Evolutionary conservation across 2,113 vertebrate genomes (phyloP).

Genomic region (Ahaetulla prasina): DNA sequence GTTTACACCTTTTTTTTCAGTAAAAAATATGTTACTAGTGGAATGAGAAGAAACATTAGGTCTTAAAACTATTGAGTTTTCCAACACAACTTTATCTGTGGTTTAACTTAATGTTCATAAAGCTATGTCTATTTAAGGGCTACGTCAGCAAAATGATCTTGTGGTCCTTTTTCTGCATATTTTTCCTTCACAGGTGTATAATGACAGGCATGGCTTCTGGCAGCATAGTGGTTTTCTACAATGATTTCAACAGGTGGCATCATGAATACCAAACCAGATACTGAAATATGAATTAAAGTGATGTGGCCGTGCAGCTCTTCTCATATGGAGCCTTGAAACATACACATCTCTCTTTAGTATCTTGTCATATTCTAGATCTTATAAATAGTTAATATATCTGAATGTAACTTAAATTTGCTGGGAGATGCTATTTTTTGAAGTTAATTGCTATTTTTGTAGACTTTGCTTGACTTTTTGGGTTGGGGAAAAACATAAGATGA

Average conservation of each 20-base stretch:
- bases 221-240: slow-evolving; percentile 98
- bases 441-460: slow-evolving; percentile 99
- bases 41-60: background rate
- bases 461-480: slow-evolving; percentile 73
- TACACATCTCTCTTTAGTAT: background rate
- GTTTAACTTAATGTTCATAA: background rate
- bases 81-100: background rate
- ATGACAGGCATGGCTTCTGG: slow-evolving; percentile 97
- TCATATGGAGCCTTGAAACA: background rate
- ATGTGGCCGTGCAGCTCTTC: slow-evolving; percentile 22
- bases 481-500: slow-evolving; percentile 67
- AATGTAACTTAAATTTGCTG: slow-evolving; percentile 85
- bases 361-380: slow-evolving; percentile 5
- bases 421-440: slow-evolving; percentile 91
- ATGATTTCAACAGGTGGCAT: slow-evolving; percentile 97
- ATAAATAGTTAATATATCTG: slow-evolving; percentile 67
- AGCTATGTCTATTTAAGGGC: background rate
- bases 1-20: background rate
- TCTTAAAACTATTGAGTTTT: background rate
- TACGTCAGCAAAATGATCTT: background rate
- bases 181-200: slow-evolving; percentile 79
- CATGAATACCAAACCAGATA: slow-evolving; percentile 96
- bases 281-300: slow-evolving; percentile 64
- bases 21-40: background rate
- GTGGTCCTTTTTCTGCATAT: background rate